Conservation (phyloP, 2,797 vertebrate genomes). For the Pteropus rufus region DNA sequence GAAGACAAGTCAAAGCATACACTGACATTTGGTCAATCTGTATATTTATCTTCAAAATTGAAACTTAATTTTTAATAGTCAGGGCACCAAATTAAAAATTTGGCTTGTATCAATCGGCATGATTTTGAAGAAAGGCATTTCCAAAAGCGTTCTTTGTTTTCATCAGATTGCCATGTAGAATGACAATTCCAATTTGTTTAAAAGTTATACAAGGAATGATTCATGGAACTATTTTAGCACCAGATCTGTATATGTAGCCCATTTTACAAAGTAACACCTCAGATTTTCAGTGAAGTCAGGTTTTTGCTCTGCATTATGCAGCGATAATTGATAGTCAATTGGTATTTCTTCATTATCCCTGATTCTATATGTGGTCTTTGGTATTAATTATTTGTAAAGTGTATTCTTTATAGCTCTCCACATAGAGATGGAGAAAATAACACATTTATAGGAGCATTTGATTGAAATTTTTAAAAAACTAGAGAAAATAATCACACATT, state of each 20-base stretch:
- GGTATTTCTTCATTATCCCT: not conserved
- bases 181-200: not conserved
- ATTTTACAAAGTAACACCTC: slow-evolving; percentile 20
- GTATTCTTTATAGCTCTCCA: not conserved
- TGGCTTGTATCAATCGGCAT: not conserved
- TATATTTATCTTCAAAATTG: not conserved
- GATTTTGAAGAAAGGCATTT: not conserved
- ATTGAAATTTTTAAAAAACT: not conserved
- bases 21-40: not conserved
- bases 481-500: slow-evolving; percentile 15
- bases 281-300: not conserved
- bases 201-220: slow-evolving; percentile 13
- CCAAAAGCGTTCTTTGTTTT: not conserved
- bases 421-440: slow-evolving; percentile 32
- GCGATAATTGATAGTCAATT: slow-evolving; percentile 31
- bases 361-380: not conserved
- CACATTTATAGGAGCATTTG: slow-evolving; percentile 17
- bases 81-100: not conserved
- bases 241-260: not conserved
- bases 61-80: not conserved
- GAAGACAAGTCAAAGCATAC: not conserved
- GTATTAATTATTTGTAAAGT: slow-evolving; percentile 36
- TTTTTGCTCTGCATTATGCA: slow-evolving; percentile 40
- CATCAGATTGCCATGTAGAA: not conserved
- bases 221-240: not conserved